These are phyloP conservation scores for Nezara viridula DNA, from an alignment of 2,888 invertebrate species.

Conservation along the genomic window DNA sequence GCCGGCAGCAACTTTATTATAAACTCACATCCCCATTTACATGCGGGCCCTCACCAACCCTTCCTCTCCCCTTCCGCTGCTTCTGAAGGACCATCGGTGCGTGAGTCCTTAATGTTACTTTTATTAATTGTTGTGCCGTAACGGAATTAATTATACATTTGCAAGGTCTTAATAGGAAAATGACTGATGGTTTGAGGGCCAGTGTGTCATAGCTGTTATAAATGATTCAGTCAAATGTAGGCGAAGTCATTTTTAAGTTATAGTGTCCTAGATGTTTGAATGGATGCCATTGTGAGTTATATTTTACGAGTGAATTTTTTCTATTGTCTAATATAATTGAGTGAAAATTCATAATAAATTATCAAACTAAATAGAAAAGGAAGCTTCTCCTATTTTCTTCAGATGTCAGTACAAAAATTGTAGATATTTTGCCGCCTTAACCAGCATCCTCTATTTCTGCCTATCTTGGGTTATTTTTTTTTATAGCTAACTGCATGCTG, in stretches of 20 bases:
- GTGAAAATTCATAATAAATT: too few species aligned
- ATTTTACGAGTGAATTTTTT: too few species aligned
- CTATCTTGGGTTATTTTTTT: too few species aligned
- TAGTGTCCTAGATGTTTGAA: background rate
- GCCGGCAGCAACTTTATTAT: conserved; percentile 43
- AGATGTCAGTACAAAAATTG: too few species aligned
- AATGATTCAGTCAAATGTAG: background rate
- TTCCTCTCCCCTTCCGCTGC: background rate
- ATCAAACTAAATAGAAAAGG: too few species aligned
- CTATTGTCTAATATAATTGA: too few species aligned
- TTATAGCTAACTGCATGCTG: too few species aligned
- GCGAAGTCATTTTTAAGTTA: background rate
- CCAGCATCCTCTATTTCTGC: too few species aligned
- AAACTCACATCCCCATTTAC: background rate
- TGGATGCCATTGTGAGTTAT: too few species aligned
- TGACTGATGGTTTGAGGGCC: conserved; percentile 21
- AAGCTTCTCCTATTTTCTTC: too few species aligned
- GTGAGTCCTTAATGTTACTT: conserved; percentile 25
- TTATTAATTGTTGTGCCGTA: conserved; percentile 14
- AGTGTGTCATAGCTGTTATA: background rate
- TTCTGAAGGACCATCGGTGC: conserved; percentile 11
- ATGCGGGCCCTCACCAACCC: background rate
- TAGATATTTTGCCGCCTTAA: too few species aligned
- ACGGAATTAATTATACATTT: conserved; percentile 25
- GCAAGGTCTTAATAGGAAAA: background rate